These are phyloP conservation scores for Panagrolaimus sp. DNA, from an alignment of 1,140 invertebrate species.

Conservation along the genomic window DNA sequence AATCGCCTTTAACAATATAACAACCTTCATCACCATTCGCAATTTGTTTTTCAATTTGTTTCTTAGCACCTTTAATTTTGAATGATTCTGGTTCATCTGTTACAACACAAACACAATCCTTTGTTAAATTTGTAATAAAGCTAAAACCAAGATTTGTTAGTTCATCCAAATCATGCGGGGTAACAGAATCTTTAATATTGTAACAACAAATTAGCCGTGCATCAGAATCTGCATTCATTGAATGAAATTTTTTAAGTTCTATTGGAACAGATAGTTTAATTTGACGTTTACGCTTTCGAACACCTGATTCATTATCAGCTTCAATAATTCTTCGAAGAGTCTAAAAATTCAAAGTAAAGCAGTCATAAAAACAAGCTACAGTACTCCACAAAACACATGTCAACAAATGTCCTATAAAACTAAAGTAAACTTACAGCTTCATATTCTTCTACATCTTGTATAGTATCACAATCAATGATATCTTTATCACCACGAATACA, in stretches of 20 bases:
- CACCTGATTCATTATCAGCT: too few species aligned
- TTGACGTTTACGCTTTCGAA: neutral
- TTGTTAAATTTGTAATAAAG: neutral
- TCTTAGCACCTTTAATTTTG: neutral
- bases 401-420: too few species aligned
- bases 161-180: neutral
- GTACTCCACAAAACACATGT: neutral
- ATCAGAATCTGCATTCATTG: neutral
- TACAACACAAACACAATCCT: neutral
- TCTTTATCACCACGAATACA: slow-evolving; percentile 31
- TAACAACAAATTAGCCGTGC: neutral
- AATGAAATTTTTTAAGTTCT: neutral
- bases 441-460: slow-evolving; percentile 10
- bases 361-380: too few species aligned
- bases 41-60: neutral
- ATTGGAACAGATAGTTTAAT: neutral
- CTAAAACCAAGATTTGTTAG: neutral
- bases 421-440: slow-evolving; percentile 25
- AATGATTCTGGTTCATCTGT: slow-evolving; percentile 4
- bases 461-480: slow-evolving; percentile 13
- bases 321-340: neutral
- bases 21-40: neutral
- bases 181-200: neutral
- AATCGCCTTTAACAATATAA: neutral
- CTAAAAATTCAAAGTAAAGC: neutral